Percentiles rank a stretch among this genome's conserved stretches.
phyloP scores from a whole-genome alignment of 2,797 vertebrate species.

The Rhinogobio ventralis region DNA sequence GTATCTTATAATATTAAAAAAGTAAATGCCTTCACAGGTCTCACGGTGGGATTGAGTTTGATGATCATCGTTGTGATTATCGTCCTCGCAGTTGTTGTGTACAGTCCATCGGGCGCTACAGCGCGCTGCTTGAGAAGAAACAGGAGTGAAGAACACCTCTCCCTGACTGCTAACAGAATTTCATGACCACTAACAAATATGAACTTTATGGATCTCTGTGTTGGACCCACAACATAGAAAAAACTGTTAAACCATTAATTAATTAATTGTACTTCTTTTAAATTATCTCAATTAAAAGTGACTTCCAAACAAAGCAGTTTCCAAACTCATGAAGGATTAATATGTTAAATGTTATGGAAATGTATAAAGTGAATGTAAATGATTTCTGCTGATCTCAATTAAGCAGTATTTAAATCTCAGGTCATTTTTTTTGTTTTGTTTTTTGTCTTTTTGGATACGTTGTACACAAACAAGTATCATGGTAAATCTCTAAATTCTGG shows the following conservation, averaged over 20 bases:
- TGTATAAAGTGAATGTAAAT: neutral
- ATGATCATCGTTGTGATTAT: constrained; percentile 35
- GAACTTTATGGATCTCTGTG: neutral
- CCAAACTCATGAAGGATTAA: neutral
- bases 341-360: neutral
- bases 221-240: neutral
- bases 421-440: neutral
- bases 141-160: constrained; percentile 47
- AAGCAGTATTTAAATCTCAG: neutral
- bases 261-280: neutral
- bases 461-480: neutral
- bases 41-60: constrained; percentile 48
- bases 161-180: constrained; percentile 35
- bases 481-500: neutral
- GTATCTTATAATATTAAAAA: neutral
- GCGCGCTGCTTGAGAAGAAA: constrained; percentile 38
- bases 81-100: constrained; percentile 47
- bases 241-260: neutral
- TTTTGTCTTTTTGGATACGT: neutral
- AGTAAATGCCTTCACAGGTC: constrained; percentile 34
- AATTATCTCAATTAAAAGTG: neutral
- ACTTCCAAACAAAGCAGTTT: neutral
- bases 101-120: constrained; percentile 35
- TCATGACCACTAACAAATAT: neutral
- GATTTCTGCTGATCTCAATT: neutral